Base-by-base conservation (phyloP, 2,888 invertebrate species). In the Vesta saturnalis region DNA sequence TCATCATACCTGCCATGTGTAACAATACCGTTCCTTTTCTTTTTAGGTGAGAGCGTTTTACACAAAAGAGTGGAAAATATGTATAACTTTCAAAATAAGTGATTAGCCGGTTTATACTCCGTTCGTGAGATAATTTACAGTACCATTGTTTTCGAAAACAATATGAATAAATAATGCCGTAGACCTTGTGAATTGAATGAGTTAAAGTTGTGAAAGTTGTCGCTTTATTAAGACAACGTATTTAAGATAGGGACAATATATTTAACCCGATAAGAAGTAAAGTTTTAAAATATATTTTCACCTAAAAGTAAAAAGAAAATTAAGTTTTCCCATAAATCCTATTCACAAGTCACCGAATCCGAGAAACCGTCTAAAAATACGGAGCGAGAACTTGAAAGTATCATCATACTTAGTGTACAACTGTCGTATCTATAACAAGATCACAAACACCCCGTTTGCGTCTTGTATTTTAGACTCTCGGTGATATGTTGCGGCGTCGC, bases 401-500 rank as follows among this genome's bases (percentile, higher is more conserved):
- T 59, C 43, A 55, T 64, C 52, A 58, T 54, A 60, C 21, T 60
- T 64, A 47, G 67, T 63, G 67, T 62, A 60, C 67, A 68, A 68
- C 68, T 64, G 67, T 65, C 56, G 65, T 70, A 68, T 72, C 73
- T 73, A 73, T 73, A 73, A 73, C 68, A 68, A 64, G 73, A 72
- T 73, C 72, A 70, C 60, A 68, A 72, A 71, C 67, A 70, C 71
- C 70, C 65, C 62, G 66, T 65, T 56, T 55, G 60, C 59, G 55
- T 52, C 30, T 72, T 61, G 73, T 78, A 78, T 79, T 78, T 78
- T 74, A 75, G 76, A 77, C 74, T 73, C 70, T 73, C 74, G 76
- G 86, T 85, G 80, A 79, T 80, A 79, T 80, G 79, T 78, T 73
- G 77, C 77, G 79, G 80, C 87, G 86, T 87, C 88, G 87, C 86